Conservation (phyloP, 2,797 vertebrate genomes). For the Taeniopygia guttata region DNA sequence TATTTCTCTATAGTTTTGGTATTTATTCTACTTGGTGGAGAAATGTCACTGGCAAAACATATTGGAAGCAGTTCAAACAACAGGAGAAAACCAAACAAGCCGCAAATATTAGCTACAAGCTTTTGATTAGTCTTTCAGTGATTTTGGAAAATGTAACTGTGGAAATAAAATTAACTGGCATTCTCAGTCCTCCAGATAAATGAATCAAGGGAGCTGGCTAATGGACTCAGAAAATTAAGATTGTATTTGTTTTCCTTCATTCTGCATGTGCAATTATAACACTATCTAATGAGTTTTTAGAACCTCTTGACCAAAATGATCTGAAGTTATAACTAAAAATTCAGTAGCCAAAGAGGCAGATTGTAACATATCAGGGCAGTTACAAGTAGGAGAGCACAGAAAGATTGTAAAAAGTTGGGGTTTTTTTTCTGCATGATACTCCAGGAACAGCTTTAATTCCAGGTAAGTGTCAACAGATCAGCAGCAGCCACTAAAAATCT, state of each 20-base stretch:
- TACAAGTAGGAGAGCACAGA: not conserved
- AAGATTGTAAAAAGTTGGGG: not conserved
- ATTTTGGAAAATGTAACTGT: constrained; percentile 47
- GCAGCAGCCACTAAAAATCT: not conserved
- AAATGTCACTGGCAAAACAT: constrained; percentile 53
- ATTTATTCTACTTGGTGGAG: constrained; percentile 41
- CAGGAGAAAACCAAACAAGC: constrained; percentile 54
- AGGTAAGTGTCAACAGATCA: not conserved
- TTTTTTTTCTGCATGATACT: rapidly evolving
- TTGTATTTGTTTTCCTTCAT: constrained; percentile 40
- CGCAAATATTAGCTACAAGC: constrained; percentile 40
- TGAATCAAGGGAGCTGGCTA: constrained; percentile 34
- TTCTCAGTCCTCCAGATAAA: constrained; percentile 37
- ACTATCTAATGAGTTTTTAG: constrained; percentile 27
- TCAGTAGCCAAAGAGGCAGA: not conserved
- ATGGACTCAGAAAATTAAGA: constrained; percentile 35
- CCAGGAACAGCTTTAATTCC: not conserved
- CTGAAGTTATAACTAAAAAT: not conserved
- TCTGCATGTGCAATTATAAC: constrained; percentile 24
- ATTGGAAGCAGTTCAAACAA: constrained; percentile 54
- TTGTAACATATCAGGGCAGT: not conserved
- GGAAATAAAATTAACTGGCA: constrained; percentile 41
- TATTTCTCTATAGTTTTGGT: not conserved
- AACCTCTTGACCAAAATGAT: not conserved
- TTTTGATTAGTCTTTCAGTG: constrained; percentile 46